Evolutionary conservation across 2,113 vertebrate species (phyloP).

Genomic region (Sigmodon hispidus): DNA sequence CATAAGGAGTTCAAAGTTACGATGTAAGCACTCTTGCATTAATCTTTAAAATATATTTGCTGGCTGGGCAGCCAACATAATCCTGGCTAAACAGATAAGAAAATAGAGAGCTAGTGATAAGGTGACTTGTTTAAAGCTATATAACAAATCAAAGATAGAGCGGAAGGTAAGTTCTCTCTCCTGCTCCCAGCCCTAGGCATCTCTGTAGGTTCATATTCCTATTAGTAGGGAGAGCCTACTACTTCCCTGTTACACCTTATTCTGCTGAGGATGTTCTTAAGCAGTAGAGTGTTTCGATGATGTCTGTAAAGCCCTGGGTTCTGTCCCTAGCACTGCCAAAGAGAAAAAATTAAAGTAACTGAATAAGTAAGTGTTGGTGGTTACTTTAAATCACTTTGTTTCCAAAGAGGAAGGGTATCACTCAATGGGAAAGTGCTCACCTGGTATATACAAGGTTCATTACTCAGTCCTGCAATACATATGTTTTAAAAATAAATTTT

Average conservation of each 20-base stretch:
- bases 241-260: neutral
- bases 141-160: slow-evolving; percentile 61
- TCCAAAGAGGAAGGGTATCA: neutral
- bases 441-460: neutral
- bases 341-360: neutral
- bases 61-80: slow-evolving; percentile 77
- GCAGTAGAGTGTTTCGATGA: neutral
- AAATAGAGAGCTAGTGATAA: slow-evolving; percentile 69
- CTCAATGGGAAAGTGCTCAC: neutral
- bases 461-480: neutral
- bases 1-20: slow-evolving; percentile 75
- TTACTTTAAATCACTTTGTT: neutral
- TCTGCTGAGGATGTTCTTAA: neutral
- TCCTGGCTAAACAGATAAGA: slow-evolving; percentile 78
- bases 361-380: neutral
- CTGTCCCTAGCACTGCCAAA: neutral
- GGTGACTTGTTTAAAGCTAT: slow-evolving; percentile 62
- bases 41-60: slow-evolving; percentile 80
- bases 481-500: neutral
- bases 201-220: neutral
- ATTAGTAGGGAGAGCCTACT: neutral
- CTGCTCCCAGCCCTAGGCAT: rapidly evolving
- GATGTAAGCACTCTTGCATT: slow-evolving; percentile 68
- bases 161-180: neutral
- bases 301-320: neutral